Conservation (phyloP, 2,888 invertebrate genomes). For the Chymomyza amoena region DNA sequence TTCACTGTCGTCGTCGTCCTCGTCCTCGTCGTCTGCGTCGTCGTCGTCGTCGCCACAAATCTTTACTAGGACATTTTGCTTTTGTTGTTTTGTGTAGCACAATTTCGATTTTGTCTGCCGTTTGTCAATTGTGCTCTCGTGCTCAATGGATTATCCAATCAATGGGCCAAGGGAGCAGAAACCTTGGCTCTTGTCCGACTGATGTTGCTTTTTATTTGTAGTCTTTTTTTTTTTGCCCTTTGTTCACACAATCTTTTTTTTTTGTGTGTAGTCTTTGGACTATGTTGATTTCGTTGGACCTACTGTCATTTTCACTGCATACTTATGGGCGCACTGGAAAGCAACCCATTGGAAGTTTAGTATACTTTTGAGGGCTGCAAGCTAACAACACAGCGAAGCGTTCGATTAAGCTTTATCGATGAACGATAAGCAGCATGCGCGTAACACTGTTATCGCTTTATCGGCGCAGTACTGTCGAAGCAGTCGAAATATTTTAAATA, state of each 20-base stretch:
- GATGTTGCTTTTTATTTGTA: slow-evolving; percentile 45
- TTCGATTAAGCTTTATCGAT: background rate
- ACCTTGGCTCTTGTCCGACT: slow-evolving; percentile 56
- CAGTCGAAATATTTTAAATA: too few relatives aligned
- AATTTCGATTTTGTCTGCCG: background rate
- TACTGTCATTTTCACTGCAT: slow-evolving; percentile 71
- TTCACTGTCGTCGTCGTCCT: background rate
- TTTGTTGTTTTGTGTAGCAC: background rate
- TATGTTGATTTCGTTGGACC: slow-evolving; percentile 60
- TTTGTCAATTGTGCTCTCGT: background rate
- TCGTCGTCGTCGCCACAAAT: background rate
- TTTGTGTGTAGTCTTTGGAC: slow-evolving; percentile 11
- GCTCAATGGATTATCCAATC: slow-evolving; percentile 55
- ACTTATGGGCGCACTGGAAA: slow-evolving; percentile 65
- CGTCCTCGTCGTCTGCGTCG: background rate
- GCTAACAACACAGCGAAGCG: slow-evolving; percentile 26
- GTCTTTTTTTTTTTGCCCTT: slow-evolving; percentile 41
- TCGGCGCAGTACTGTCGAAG: background rate
- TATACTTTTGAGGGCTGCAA: slow-evolving; percentile 55
- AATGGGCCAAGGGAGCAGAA: slow-evolving; percentile 53
- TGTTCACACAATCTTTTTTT: slow-evolving; percentile 23
- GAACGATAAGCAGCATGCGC: background rate
- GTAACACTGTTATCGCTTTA: background rate
- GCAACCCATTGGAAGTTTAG: slow-evolving; percentile 38
- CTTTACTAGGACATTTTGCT: slow-evolving; percentile 4